Evolutionary conservation across 2,113 vertebrate species (phyloP).

Genomic region (Perccottus glenii): DNA sequence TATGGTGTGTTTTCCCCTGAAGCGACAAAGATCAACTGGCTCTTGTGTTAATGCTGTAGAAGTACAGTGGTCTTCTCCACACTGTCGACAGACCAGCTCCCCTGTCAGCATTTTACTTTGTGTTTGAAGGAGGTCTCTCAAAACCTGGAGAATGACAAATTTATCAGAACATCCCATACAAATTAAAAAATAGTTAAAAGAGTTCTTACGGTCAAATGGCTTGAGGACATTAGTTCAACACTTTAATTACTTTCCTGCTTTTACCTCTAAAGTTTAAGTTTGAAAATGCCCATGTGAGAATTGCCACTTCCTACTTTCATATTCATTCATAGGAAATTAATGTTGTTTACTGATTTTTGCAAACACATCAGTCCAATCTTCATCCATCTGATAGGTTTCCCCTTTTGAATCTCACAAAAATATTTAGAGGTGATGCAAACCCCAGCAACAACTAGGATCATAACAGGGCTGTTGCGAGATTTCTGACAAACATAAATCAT

Average conservation of each 20-base stretch:
- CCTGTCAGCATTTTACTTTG: slow-evolving; percentile 30
- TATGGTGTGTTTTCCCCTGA: slow-evolving; percentile 67
- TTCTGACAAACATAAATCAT: slow-evolving; percentile 73
- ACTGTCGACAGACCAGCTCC: slow-evolving; percentile 22
- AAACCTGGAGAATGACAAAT: slow-evolving; percentile 44
- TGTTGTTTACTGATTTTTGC: slow-evolving; percentile 77
- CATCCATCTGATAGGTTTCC: slow-evolving; percentile 68
- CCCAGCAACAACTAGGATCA: slow-evolving; percentile 70
- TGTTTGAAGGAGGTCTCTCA: slow-evolving; percentile 24
- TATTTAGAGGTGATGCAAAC: slow-evolving; percentile 79
- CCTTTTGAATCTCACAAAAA: slow-evolving; percentile 62
- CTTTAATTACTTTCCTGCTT: slow-evolving; percentile 52
- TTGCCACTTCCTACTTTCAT: slow-evolving; percentile 61
- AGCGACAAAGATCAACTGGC: slow-evolving; percentile 77
- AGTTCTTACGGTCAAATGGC: slow-evolving; percentile 43
- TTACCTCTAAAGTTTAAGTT: slow-evolving; percentile 45
- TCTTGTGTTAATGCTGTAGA: slow-evolving; percentile 62
- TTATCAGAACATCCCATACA: slow-evolving; percentile 30
- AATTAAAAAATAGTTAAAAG: slow-evolving; percentile 17
- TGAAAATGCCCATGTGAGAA: slow-evolving; percentile 49
- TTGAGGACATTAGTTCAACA: slow-evolving; percentile 47
- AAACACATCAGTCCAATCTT: slow-evolving; percentile 71
- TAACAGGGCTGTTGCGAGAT: slow-evolving; percentile 65
- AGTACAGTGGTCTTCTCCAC: slow-evolving; percentile 40
- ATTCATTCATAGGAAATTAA: slow-evolving; percentile 74